Percentiles rank a stretch among this genome's conserved stretches.
Conservation (phyloP, 1,140 invertebrate species). For the Hycleus cichorii region DNA sequence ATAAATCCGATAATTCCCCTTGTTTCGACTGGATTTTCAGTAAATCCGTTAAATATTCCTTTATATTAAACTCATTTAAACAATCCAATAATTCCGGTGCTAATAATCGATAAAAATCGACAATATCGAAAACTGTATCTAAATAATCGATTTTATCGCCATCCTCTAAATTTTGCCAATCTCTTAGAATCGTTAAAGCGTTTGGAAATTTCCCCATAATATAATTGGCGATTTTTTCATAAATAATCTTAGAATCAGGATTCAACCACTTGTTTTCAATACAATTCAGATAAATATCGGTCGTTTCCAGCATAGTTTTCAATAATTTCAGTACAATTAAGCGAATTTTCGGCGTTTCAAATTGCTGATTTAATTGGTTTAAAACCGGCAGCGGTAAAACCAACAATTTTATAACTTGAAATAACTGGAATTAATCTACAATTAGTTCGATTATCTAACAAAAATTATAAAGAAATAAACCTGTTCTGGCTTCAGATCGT, state of each 20-base stretch:
- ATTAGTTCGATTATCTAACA: no score
- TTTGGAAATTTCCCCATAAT: constrained; percentile 47
- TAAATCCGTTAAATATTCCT: constrained; percentile 40
- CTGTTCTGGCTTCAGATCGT: constrained; percentile 33
- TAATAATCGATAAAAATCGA: constrained; percentile 48
- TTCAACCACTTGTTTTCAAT: constrained; percentile 28
- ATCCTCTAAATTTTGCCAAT: constrained; percentile 38
- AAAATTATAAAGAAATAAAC: neutral
- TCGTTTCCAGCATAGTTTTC: constrained; percentile 43
- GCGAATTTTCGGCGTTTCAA: constrained; percentile 40
- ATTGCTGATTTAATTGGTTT: constrained; percentile 41
- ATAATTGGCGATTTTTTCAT: constrained; percentile 42
- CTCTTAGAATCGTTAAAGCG: constrained; percentile 42
- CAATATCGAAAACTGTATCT: constrained; percentile 46
- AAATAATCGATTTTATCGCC: constrained; percentile 39
- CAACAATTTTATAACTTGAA: constrained; percentile 45
- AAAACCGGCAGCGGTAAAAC: constrained; percentile 45
- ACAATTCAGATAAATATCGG: constrained; percentile 41
- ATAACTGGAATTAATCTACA: constrained; percentile 35
- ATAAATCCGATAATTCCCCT: no score
- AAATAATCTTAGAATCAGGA: constrained; percentile 38
- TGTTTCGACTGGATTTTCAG: no score
- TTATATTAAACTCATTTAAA: constrained; percentile 42
- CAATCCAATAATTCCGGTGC: constrained; percentile 48
- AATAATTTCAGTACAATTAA: constrained; percentile 44